A percentile compares a stretch with the other conserved stretches of the same genome.
phyloP scores from a whole-genome alignment of 2,113 vertebrate genomes.

The Cinclus mexicanus region DNA sequence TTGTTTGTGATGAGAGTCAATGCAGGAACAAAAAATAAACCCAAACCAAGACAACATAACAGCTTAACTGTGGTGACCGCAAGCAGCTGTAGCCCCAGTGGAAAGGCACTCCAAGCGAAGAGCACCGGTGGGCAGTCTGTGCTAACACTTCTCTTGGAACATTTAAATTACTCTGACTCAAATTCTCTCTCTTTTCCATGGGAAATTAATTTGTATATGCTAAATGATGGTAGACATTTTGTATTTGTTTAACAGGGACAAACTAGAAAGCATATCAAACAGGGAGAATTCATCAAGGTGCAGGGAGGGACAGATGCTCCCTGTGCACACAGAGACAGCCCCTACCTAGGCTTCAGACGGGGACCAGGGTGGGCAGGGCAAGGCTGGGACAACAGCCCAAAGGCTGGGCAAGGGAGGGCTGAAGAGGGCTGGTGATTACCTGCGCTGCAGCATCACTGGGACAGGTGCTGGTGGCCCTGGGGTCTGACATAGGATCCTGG shows the following conservation, averaged over 20 bases:
- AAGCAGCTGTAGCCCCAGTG: background rate
- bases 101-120: background rate
- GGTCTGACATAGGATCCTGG: background rate
- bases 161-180: constrained; percentile 46
- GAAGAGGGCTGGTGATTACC: background rate
- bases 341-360: no score
- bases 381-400: background rate
- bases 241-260: constrained; percentile 24
- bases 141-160: background rate
- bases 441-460: background rate
- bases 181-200: constrained; percentile 32
- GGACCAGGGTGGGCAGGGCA: background rate
- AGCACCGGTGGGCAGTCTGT: background rate
- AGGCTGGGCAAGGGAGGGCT: background rate
- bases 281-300: background rate
- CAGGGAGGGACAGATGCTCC: background rate
- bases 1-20: constrained; percentile 37
- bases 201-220: background rate
- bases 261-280: constrained; percentile 6
- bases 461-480: background rate
- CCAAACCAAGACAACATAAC: background rate
- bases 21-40: constrained; percentile 19
- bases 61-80: background rate
- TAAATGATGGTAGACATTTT: constrained; percentile 3
- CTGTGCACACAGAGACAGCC: background rate